Base-by-base conservation (phyloP, 2,113 vertebrate species). In the Cheirogaleus medius region DNA sequence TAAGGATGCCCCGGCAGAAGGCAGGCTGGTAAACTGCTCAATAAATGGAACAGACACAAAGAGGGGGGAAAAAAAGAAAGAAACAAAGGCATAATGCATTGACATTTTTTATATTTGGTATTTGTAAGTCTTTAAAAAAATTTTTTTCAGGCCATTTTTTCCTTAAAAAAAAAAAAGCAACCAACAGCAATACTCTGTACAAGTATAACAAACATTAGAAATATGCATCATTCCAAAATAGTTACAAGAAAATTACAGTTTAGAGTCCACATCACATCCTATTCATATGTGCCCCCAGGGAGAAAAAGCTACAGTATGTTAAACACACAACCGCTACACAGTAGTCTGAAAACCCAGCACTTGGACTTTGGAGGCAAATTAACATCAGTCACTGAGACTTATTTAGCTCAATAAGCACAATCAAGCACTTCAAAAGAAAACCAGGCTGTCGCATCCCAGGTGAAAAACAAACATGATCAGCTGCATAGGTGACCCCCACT, bases 71-170 rank as follows among this genome's bases (percentile, higher is more conserved):
- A 92, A 56, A 27, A 18, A 52, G 92, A 42, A 97, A 95, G 54
- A 96, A 90, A 87, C 73, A 18, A 96, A 92, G 20, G 15, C 73
- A 84, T 17, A 90, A 73, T 56, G 94, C 95, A 97, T 97, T 98
- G 97, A 98, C 97, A 87, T 91, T 98, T 99, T 99, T 99, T 98
- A 85, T 97, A 98, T 98, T 99, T 98, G 98, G 98, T 98, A 98
- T 98, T 98, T 99, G 98, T 97, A 90, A 98, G 97, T 98, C 97
- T 98, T 98, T 98, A 94, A 90, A 97, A 98, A 97, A 97, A 98
- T 97, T 44, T 87, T 54, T 96, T 98, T 98, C 98, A 99, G 98
- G 98, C 86, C 91, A 98, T 98, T 98, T 95, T 98, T 97, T 98
- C 44, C 87, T 97, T 97, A 86, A 98, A 98, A 97, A 97, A 97